Evolutionary conservation across 2,888 invertebrate genomes (phyloP).

Genomic region (Leucania comma): DNA sequence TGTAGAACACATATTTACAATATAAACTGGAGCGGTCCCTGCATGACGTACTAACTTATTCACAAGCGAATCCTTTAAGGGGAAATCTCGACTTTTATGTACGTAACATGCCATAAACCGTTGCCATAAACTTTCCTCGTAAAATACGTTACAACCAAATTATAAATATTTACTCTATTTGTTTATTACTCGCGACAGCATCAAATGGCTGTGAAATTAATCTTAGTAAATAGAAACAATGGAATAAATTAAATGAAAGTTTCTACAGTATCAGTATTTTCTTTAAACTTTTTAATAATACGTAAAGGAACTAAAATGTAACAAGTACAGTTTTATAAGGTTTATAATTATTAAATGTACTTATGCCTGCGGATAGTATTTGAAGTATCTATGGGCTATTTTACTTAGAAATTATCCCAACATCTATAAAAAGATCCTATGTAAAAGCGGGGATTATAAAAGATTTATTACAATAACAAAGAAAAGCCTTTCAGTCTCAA

Average conservation of each 20-base stretch:
- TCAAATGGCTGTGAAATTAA: constrained; percentile 25
- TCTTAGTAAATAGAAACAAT: constrained; percentile 17
- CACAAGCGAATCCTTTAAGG: constrained; percentile 81
- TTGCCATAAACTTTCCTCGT: constrained; percentile 82
- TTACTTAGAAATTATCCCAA: neutral
- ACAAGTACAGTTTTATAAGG: neutral
- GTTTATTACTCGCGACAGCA: constrained; percentile 50
- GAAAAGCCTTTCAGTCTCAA: constrained; percentile 35
- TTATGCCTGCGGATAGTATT: neutral
- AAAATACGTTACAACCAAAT: constrained; percentile 84
- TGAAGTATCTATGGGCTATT: neutral
- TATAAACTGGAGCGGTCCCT: constrained; percentile 56
- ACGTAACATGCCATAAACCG: constrained; percentile 87
- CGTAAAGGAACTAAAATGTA: neutral
- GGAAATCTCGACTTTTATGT: constrained; percentile 88
- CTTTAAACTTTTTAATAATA: neutral
- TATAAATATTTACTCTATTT: constrained; percentile 84
- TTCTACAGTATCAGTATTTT: neutral
- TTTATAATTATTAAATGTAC: neutral
- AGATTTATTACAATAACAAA: neutral
- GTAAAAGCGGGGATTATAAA: neutral
- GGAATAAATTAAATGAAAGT: constrained; percentile 2
- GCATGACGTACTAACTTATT: constrained; percentile 84
- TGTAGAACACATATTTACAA: constrained; percentile 52
- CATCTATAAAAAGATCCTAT: constrained; percentile 2